Evolutionary conservation across 2,888 invertebrate species (phyloP).

Genomic region (Macrosiphum euphorbiae): DNA sequence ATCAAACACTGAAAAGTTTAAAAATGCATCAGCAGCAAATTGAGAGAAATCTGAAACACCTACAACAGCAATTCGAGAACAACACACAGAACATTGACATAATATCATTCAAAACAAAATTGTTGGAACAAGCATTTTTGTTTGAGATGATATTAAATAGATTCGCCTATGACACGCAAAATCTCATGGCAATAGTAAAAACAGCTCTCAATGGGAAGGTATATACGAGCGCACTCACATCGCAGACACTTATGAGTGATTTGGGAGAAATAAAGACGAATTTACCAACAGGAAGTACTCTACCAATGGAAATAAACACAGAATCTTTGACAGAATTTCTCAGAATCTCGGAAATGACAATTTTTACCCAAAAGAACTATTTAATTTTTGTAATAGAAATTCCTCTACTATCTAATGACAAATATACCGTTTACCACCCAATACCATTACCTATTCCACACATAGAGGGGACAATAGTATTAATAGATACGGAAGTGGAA

Average conservation of each 20-base stretch:
- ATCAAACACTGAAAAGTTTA: background rate
- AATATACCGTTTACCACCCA: background rate
- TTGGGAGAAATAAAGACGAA: background rate
- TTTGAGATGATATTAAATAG: background rate
- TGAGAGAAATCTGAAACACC: background rate
- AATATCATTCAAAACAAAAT: background rate
- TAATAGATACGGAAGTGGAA: background rate
- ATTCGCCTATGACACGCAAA: constrained; percentile 2
- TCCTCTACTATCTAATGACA: background rate
- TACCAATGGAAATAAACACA: background rate
- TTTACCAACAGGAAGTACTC: background rate
- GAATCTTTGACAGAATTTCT: background rate
- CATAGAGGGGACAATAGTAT: background rate
- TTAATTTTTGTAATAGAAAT: background rate
- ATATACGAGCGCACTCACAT: background rate
- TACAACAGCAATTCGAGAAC: background rate
- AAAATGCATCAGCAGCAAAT: background rate
- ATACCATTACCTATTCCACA: background rate
- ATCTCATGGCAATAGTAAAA: background rate
- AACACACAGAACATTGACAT: background rate
- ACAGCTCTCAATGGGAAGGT: background rate
- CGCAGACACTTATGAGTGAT: background rate
- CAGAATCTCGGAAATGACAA: background rate
- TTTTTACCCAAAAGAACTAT: background rate
- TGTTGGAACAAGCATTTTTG: background rate